phyloP scores from a whole-genome alignment of 2,888 invertebrate species.

The Nomada fucata region DNA sequence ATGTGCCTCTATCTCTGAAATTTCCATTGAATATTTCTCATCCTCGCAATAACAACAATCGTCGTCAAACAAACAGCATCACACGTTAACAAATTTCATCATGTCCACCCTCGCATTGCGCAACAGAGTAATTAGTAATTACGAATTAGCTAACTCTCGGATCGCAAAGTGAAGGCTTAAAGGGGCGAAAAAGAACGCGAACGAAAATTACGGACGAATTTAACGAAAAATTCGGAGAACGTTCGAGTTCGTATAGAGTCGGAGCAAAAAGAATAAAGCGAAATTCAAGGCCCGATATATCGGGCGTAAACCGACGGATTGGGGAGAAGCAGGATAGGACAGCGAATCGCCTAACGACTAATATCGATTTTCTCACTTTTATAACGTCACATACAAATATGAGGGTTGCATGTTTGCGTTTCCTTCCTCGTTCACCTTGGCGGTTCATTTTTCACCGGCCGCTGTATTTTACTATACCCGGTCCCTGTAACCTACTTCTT shows the following conservation, averaged over 20 bases:
- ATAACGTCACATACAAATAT: constrained; percentile 68
- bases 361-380: constrained; percentile 76
- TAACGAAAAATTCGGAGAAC: neutral
- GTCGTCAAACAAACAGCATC: too few species aligned
- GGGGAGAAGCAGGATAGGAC: constrained; percentile 30
- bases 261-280: constrained; percentile 10
- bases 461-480: constrained; percentile 47
- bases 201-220: neutral
- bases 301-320: constrained; percentile 19
- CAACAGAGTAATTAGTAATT: too few species aligned
- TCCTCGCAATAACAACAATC: too few species aligned
- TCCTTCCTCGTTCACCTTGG: constrained; percentile 39
- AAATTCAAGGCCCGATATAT: constrained; percentile 39
- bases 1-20: too few species aligned
- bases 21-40: too few species aligned
- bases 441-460: constrained; percentile 25
- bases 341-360: constrained; percentile 63
- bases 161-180: neutral
- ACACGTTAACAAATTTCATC: too few species aligned
- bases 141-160: neutral
- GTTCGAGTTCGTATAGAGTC: neutral
- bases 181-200: too few species aligned
- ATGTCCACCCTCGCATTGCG: too few species aligned
- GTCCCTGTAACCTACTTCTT: constrained; percentile 70
- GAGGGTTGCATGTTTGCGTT: constrained; percentile 52